Conservation (phyloP, 2,888 invertebrate species). For the Atethmia centrago region DNA sequence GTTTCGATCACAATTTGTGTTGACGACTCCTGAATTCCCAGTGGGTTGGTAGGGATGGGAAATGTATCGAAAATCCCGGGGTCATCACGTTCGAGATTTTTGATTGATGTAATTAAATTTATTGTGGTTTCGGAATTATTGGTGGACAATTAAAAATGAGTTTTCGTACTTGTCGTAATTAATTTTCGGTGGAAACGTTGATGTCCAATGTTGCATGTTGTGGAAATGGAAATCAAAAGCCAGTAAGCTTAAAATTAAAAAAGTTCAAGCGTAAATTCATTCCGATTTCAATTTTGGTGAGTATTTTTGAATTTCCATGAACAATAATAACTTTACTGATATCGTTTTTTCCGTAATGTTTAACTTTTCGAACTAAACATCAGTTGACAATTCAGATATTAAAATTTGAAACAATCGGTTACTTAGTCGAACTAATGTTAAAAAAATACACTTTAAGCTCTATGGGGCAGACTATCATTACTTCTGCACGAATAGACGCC, state of each 20-base stretch:
- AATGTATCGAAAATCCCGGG: slow-evolving; percentile 23
- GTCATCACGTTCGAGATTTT: slow-evolving; percentile 27
- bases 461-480: neutral
- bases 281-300: neutral
- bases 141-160: slow-evolving; percentile 14
- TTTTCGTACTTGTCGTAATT: slow-evolving; percentile 20
- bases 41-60: slow-evolving; percentile 52
- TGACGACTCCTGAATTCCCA: slow-evolving; percentile 65
- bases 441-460: too few relatives aligned
- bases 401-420: neutral
- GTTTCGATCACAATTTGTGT: slow-evolving; percentile 66
- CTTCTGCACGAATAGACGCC: neutral
- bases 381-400: neutral
- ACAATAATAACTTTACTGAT: neutral
- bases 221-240: slow-evolving; percentile 25
- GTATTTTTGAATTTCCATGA: slow-evolving; percentile 15
- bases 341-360: neutral
- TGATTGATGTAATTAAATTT: slow-evolving; percentile 37
- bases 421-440: neutral
- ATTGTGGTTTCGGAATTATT: slow-evolving; percentile 3
- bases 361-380: neutral
- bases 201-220: slow-evolving; percentile 18
- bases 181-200: slow-evolving; percentile 4
- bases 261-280: slow-evolving; percentile 18
- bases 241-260: slow-evolving; percentile 38